A percentile compares a stretch with the other conserved stretches of the same genome.
phyloP scores from a whole-genome alignment of 2,888 invertebrate genomes.

The Callosobruchus maculatus region DNA sequence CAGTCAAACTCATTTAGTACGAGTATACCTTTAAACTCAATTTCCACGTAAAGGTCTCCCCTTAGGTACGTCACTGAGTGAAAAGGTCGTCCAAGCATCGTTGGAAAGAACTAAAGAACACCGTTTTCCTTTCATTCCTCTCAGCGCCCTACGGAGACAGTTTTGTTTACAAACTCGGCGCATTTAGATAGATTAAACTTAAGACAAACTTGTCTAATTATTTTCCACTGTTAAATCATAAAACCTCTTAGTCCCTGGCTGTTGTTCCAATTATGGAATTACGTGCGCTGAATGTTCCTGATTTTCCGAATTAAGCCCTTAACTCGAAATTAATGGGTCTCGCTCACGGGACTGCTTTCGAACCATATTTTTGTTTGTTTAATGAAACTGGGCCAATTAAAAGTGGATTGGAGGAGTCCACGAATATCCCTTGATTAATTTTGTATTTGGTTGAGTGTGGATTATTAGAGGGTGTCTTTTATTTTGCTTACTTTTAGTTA shows the following conservation, averaged over 20 bases:
- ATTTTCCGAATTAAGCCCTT: neutral
- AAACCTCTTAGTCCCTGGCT: neutral
- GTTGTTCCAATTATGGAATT: neutral
- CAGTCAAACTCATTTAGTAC: too few relatives aligned
- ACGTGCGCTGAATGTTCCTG: neutral
- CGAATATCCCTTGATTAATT: neutral
- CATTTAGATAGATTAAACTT: slow-evolving; percentile 1
- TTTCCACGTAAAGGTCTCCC: neutral
- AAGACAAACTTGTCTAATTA: slow-evolving; percentile 11
- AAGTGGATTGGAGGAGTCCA: neutral
- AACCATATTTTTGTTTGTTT: neutral
- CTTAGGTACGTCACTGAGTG: neutral
- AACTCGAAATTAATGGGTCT: neutral
- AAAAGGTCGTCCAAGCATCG: neutral
- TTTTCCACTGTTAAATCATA: slow-evolving; percentile 3
- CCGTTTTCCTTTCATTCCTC: neutral
- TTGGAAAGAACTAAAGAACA: neutral
- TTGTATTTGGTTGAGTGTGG: too few relatives aligned
- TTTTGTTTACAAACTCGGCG: neutral
- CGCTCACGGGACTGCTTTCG: neutral
- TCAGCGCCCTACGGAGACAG: neutral
- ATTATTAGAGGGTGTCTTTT: too few relatives aligned
- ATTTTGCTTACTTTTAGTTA: too few relatives aligned
- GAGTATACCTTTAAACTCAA: too few relatives aligned
- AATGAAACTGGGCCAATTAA: neutral